Percentiles rank a stretch among this genome's conserved stretches.
phyloP scores from a whole-genome alignment of 2,113 vertebrate species.

The Connochaetes taurinus region DNA sequence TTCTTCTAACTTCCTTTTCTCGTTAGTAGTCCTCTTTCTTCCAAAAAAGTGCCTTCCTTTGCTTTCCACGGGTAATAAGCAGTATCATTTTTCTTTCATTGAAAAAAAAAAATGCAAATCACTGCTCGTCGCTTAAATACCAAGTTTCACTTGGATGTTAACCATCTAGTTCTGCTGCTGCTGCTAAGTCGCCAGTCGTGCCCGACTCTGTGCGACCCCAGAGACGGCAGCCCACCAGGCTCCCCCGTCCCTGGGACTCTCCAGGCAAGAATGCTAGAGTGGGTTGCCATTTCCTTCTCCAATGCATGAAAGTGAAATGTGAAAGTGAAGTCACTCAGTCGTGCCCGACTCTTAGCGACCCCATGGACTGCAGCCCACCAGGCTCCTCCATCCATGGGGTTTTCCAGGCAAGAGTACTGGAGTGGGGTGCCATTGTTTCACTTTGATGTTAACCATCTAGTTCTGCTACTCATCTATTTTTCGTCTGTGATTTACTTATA shows the following conservation, averaged over 20 bases:
- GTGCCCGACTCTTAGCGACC: no score
- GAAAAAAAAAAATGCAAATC: not conserved
- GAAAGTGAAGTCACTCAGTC: no score
- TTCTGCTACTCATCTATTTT: not conserved
- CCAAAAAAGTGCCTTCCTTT: not conserved
- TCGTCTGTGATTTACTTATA: not conserved
- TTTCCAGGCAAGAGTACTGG: no score
- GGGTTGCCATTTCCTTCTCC: no score
- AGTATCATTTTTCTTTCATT: not conserved
- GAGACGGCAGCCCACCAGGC: no score
- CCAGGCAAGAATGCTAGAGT: no score
- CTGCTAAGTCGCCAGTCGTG: no score
- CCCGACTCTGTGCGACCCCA: no score
- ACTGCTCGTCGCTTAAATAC: not conserved
- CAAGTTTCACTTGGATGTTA: not conserved
- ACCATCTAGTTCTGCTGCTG: not conserved
- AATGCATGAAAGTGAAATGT: no score
- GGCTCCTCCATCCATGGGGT: no score
- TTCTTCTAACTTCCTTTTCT: not conserved
- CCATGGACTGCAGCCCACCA: no score
- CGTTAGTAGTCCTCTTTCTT: not conserved
- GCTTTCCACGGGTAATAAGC: slow-evolving; percentile 12
- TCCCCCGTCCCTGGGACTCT: no score
- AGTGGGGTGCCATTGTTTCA: not conserved
- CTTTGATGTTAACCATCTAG: not conserved